Percentiles rank a stretch among this genome's conserved stretches.
Conservation (phyloP, 30 jellyfish, hydroid and myxozoan species). For the Aurelia coerulea region DNA sequence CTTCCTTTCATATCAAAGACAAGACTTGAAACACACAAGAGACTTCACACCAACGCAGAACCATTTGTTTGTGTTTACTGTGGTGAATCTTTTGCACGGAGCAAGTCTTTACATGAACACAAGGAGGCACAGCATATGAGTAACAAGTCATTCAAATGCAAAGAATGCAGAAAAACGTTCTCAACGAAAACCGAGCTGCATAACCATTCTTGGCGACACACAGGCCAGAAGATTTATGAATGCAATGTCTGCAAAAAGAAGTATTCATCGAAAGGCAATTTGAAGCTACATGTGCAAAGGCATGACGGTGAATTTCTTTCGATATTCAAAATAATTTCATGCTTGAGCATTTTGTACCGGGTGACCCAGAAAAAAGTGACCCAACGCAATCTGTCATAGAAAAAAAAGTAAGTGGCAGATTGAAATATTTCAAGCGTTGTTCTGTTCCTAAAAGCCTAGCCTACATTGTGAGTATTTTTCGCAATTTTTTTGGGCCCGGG, state of each 20-base stretch:
- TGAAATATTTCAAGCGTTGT: too few relatives aligned
- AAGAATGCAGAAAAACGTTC: slow-evolving; percentile 69
- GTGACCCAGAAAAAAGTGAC: not conserved
- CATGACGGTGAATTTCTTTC: slow-evolving; percentile 58
- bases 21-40: slow-evolving; percentile 63
- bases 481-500: too few relatives aligned
- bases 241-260: slow-evolving; percentile 77
- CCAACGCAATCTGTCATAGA: too few relatives aligned
- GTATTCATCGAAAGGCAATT: slow-evolving; percentile 86
- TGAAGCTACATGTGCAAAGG: slow-evolving; percentile 71
- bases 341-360: not conserved
- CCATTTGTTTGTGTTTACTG: slow-evolving; percentile 80
- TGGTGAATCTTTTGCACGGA: slow-evolving; percentile 61
- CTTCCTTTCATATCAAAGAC: slow-evolving; percentile 67
- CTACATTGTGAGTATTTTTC: too few relatives aligned
- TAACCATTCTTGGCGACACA: slow-evolving; percentile 80
- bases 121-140: slow-evolving; percentile 71
- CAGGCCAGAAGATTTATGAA: slow-evolving; percentile 76
- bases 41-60: slow-evolving; percentile 70
- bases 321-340: not conserved
- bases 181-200: slow-evolving; percentile 74
- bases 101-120: slow-evolving; percentile 50
- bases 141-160: slow-evolving; percentile 79
- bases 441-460: too few relatives aligned
- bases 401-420: too few relatives aligned